Conservation (phyloP, 1,140 invertebrate species). For the Calephelis nemesis region DNA sequence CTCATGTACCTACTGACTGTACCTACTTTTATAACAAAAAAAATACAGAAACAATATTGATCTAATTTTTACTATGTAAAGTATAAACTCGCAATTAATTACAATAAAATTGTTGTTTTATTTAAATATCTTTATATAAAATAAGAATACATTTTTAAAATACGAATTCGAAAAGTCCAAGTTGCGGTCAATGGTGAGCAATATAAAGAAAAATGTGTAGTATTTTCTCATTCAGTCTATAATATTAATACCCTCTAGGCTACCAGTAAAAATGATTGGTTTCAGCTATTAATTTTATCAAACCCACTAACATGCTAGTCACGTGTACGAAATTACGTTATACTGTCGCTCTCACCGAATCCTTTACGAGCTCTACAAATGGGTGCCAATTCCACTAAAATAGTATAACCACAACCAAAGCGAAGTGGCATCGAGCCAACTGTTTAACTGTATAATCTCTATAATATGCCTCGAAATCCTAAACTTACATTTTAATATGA, state of each 20-base stretch:
- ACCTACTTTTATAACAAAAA: too few species aligned
- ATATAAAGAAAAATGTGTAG: too few species aligned
- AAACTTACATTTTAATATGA: conserved; percentile 35
- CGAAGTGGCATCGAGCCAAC: conserved; percentile 44
- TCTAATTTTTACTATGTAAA: too few species aligned
- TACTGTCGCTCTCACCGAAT: conserved; percentile 27
- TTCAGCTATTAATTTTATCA: conserved; percentile 29
- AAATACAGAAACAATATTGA: too few species aligned
- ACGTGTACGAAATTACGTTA: conserved; percentile 35
- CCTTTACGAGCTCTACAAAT: conserved; percentile 40
- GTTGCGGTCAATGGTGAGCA: too few species aligned
- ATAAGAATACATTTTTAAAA: too few species aligned
- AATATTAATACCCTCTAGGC: background rate
- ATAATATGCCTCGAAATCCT: conserved; percentile 31
- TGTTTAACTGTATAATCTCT: conserved; percentile 39
- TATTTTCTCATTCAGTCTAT: background rate
- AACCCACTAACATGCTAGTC: conserved; percentile 28
- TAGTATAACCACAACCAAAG: conserved; percentile 41
- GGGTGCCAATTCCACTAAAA: conserved; percentile 53
- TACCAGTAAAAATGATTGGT: conserved; percentile 28
- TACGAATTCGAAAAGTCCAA: too few species aligned
- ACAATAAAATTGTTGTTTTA: too few species aligned
- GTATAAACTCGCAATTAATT: too few species aligned
- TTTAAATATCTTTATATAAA: too few species aligned
- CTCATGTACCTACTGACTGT: too few species aligned